phyloP scores from a whole-genome alignment of 2,888 invertebrate genomes.

The Cantharis flavilabris region DNA sequence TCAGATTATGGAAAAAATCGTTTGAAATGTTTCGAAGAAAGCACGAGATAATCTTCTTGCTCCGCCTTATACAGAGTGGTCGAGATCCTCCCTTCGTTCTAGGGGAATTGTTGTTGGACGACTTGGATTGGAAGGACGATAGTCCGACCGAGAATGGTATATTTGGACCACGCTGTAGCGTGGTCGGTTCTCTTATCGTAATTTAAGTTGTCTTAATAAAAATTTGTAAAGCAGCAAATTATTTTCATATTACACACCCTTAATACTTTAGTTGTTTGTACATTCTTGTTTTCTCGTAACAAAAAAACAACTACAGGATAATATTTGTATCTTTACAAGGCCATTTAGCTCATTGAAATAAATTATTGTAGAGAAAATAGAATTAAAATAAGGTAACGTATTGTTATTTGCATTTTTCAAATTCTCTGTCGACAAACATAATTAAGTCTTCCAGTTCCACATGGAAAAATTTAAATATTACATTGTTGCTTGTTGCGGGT shows the following conservation, averaged over 20 bases:
- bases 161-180: not conserved
- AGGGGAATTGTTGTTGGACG: too few relatives aligned
- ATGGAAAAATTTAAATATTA: not conserved
- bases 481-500: not conserved
- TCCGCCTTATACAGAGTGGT: not conserved
- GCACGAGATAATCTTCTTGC: not conserved
- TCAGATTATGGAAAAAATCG: not conserved
- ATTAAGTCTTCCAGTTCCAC: not conserved
- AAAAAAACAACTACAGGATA: not conserved
- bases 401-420: not conserved
- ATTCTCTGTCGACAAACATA: not conserved
- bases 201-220: not conserved
- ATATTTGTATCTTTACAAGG: not conserved
- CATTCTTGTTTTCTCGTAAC: not conserved
- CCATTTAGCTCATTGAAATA: not conserved
- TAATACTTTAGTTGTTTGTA: not conserved
- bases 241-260: not conserved
- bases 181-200: not conserved
- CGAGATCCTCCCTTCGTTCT: too few relatives aligned
- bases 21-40: not conserved
- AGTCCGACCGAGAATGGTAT: not conserved
- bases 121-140: too few relatives aligned
- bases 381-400: not conserved
- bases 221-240: not conserved
- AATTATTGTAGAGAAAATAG: constrained; percentile 1